A percentile compares a stretch with the other conserved stretches of the same genome.
Conservation (phyloP, 2,113 vertebrate genomes). For the Polyodon spathula region DNA sequence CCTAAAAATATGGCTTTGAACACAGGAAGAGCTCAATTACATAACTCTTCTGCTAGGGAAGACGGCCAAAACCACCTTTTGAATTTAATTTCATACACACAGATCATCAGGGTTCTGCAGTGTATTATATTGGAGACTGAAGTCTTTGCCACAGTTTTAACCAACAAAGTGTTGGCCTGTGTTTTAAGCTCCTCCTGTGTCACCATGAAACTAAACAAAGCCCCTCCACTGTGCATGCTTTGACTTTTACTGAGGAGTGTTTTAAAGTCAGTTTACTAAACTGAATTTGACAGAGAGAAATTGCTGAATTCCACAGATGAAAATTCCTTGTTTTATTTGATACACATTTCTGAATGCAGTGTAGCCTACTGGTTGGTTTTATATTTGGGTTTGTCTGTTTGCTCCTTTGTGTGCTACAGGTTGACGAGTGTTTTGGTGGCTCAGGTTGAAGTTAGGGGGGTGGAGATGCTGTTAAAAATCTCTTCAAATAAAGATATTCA, state of each 20-base stretch:
- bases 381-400: no score
- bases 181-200: background rate
- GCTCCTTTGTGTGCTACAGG: no score
- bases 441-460: no score
- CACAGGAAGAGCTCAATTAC: conserved; percentile 7
- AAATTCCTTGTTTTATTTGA: no score
- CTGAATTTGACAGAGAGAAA: background rate
- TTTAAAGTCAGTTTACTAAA: no score
- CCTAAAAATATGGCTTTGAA: background rate
- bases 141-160: conserved; percentile 2
- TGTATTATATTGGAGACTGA: conserved; percentile 6
- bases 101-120: background rate
- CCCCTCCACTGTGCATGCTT: background rate
- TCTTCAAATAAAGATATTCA: no score
- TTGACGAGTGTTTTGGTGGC: no score
- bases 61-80: conserved; percentile 4
- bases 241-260: no score
- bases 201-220: background rate
- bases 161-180: background rate
- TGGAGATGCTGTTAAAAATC: no score
- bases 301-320: background rate
- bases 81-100: background rate
- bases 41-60: background rate
- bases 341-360: no score
- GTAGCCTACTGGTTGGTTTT: no score